Evolutionary conservation across 2,113 vertebrate species (phyloP).

Genomic region (Phrynosoma blainvillii): DNA sequence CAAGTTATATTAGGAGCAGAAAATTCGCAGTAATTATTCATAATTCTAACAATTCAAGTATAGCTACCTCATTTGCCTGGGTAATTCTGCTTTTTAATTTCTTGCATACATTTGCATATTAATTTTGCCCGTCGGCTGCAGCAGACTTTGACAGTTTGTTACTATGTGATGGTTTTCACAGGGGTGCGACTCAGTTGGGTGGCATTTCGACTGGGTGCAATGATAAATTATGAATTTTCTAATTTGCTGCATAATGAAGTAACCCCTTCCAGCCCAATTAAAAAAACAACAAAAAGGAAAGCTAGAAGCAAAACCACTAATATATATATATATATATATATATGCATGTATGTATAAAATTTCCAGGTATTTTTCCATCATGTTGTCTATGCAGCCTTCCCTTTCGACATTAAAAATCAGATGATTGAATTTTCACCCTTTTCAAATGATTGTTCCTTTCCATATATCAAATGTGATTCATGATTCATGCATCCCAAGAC

Average conservation of each 20-base stretch:
- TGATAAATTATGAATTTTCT: constrained; percentile 99
- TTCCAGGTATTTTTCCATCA: constrained; percentile 56
- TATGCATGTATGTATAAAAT: constrained; percentile 63
- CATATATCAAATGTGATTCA: constrained; percentile 57
- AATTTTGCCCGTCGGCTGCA: constrained; percentile 99
- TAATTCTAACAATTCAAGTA: constrained; percentile 99
- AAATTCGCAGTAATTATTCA: constrained; percentile 99
- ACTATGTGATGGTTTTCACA: constrained; percentile 92
- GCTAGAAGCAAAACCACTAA: constrained; percentile 39
- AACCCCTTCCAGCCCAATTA: constrained; percentile 91
- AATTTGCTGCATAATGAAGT: constrained; percentile 98
- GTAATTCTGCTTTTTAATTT: constrained; percentile 99
- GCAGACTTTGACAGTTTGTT: constrained; percentile 96
- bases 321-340: background rate
- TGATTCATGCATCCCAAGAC: constrained; percentile 58
- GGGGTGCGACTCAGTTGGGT: constrained; percentile 96
- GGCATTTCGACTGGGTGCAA: constrained; percentile 98
- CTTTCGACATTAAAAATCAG: constrained; percentile 56
- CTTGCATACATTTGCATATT: constrained; percentile 99
- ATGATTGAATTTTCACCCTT: constrained; percentile 66
- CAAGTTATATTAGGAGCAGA: constrained; percentile 99
- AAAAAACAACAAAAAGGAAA: constrained; percentile 67
- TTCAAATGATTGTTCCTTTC: constrained; percentile 60
- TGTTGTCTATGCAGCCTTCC: constrained; percentile 57
- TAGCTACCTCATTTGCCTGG: constrained; percentile 99